Percentiles rank a stretch among this genome's conserved stretches.
phyloP scores from a whole-genome alignment of 1,140 invertebrate genomes.

The Lerema accius region DNA sequence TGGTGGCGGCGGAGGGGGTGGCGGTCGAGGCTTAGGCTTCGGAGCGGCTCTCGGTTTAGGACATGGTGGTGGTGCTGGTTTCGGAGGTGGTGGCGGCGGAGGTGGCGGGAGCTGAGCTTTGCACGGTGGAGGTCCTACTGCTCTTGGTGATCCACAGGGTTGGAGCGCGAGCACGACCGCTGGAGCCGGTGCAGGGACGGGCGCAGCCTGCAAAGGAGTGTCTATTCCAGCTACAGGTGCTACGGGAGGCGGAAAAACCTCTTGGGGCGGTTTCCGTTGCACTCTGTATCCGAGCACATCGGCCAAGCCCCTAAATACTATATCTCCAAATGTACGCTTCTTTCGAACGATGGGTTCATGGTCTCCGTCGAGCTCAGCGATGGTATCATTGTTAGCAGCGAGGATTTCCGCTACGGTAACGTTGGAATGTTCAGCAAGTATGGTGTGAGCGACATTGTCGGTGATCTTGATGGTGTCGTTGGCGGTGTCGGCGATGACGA shows the following conservation, averaged over 20 bases:
- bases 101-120: constrained; percentile 37
- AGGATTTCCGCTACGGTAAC: constrained; percentile 42
- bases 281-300: constrained; percentile 77
- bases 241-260: constrained; percentile 69
- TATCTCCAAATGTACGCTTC: constrained; percentile 79
- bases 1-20: constrained; percentile 51
- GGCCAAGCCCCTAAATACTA: constrained; percentile 77
- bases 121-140: constrained; percentile 48
- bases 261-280: constrained; percentile 69
- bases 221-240: constrained; percentile 72
- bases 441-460: constrained; percentile 41
- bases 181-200: constrained; percentile 43
- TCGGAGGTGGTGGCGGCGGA: constrained; percentile 51
- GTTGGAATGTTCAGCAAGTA: constrained; percentile 36
- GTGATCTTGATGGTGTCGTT: constrained; percentile 39
- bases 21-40: constrained; percentile 48
- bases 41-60: constrained; percentile 55
- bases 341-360: constrained; percentile 70
- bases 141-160: constrained; percentile 44
- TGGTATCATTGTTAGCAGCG: constrained; percentile 43
- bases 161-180: constrained; percentile 45
- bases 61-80: constrained; percentile 56
- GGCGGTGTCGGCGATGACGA: constrained; percentile 47
- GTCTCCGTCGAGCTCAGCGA: constrained; percentile 45
- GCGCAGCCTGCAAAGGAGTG: constrained; percentile 51